Evolutionary conservation across 2,797 vertebrate genomes (phyloP).

Genomic region (Trachurus trachurus): DNA sequence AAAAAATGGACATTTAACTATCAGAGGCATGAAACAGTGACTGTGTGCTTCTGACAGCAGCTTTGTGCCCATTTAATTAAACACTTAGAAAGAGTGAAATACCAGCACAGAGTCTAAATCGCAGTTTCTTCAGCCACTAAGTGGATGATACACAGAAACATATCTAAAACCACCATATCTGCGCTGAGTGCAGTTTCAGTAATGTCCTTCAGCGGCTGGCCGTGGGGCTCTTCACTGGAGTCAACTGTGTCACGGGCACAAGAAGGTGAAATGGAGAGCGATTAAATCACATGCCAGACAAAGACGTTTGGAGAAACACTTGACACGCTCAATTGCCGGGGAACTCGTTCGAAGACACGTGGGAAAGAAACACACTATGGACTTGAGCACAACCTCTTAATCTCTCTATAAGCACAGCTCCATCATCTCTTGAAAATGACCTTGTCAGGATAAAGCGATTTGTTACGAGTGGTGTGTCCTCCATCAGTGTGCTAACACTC

Average conservation of each 20-base stretch:
- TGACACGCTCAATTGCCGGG: neutral
- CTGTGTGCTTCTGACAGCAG: conserved; percentile 26
- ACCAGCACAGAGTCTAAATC: neutral
- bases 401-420: conserved; percentile 1
- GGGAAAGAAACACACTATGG: neutral
- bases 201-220: conserved; percentile 12
- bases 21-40: neutral
- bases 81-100: neutral
- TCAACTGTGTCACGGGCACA: neutral
- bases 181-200: neutral
- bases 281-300: conserved; percentile 20
- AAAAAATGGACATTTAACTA: conserved; percentile 16
- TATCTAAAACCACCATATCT: neutral
- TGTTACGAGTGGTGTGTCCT: neutral
- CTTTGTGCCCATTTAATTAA: conserved; percentile 1
- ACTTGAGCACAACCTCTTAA: conserved; percentile 17
- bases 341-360: conserved; percentile 1
- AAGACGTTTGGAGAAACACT: conserved; percentile 22
- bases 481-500: conserved; percentile 6
- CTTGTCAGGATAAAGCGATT: conserved; percentile 24
- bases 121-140: neutral
- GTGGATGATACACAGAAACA: neutral
- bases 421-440: conserved; percentile 33
- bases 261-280: neutral
- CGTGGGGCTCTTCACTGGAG: neutral